These are phyloP conservation scores for Tympanuchus pallidicinctus DNA, from an alignment of 2,113 vertebrate genomes.

Conservation along the genomic window DNA sequence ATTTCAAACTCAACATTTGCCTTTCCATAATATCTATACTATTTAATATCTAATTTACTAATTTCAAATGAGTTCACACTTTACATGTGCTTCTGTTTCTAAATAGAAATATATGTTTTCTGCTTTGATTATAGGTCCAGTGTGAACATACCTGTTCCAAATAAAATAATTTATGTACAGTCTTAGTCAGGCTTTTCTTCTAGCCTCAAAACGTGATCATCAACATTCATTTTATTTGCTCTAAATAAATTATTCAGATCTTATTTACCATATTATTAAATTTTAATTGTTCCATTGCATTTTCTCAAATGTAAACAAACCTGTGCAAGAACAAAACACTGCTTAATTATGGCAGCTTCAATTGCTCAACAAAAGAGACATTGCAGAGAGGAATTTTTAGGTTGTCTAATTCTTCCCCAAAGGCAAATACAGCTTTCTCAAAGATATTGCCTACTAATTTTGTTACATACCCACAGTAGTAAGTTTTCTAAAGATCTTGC, in stretches of 20 bases:
- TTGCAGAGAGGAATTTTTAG: slow-evolving; percentile 48
- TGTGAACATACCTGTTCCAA: background rate
- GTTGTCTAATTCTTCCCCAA: slow-evolving; percentile 12
- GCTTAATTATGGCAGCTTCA: slow-evolving; percentile 43
- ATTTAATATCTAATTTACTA: background rate
- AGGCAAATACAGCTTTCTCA: slow-evolving; percentile 29
- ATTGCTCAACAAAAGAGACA: slow-evolving; percentile 45
- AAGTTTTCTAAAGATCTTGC: slow-evolving; percentile 20
- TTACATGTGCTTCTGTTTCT: background rate
- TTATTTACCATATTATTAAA: slow-evolving; percentile 81
- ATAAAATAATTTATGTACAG: background rate
- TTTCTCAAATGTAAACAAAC: slow-evolving; percentile 73
- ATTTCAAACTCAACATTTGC: background rate
- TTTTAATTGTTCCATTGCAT: slow-evolving; percentile 77
- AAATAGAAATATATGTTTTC: background rate
- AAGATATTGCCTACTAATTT: background rate
- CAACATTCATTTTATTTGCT: slow-evolving; percentile 67
- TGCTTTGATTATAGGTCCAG: background rate
- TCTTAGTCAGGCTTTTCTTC: background rate
- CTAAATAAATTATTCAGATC: slow-evolving; percentile 78
- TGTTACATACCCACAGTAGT: slow-evolving; percentile 11
- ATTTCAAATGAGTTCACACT: background rate
- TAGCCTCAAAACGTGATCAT: slow-evolving; percentile 13
- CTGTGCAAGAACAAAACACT: slow-evolving; percentile 47
- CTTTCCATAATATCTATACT: background rate